Base-by-base conservation (phyloP, 2,113 vertebrate genomes). In the Urocolius indicus region DNA sequence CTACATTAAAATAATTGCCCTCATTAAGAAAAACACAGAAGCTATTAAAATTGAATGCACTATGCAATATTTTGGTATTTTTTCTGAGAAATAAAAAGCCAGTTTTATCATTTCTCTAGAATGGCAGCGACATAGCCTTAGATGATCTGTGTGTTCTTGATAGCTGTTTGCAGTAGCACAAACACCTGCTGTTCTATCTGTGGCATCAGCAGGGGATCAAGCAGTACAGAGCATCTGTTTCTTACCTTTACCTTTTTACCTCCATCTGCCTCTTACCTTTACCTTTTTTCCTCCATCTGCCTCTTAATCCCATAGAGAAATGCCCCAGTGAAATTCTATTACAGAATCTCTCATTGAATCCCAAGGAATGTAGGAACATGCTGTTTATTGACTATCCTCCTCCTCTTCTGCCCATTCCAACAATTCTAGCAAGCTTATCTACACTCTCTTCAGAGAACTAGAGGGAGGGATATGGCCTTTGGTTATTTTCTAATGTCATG, bases 211-310 rank as follows among this genome's bases (percentile, higher is more conserved):
- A 82, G 88, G 85, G 52, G 77, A 86, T 74, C 26, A 84, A 63
- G 63, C 59, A 82, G 68, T 62, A 84, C 17, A 84, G 21, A 88
- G 30, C 72, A 75, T 46, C 80, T 92, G 73, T 66, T 93, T 93
- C 45, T 90, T 93, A 57, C 36, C 18, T 93, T 38, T 81, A 63
- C 41, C 9, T 87, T 91, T 94, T 76, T 89, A 34, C 45, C n/a
- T 94, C 85, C 67, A 88, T 78, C 89, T 92, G 84, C 24, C 23
- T 91, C 74, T 86, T 87, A 92, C 36, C 18, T 93, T 38, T 81
- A 63, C 41, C 9, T 87, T 91, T 94, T 76, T 89, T 38, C 45
- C n/a, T 94, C 85, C 67, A 88, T 78, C 89, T 92, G 84, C 24
- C 23, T 91, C 74, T 86, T 87, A 92, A 91, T 80, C 19, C 87